Evolutionary conservation across 1,140 invertebrate genomes (phyloP).

Genomic region (Grapholita molesta): DNA sequence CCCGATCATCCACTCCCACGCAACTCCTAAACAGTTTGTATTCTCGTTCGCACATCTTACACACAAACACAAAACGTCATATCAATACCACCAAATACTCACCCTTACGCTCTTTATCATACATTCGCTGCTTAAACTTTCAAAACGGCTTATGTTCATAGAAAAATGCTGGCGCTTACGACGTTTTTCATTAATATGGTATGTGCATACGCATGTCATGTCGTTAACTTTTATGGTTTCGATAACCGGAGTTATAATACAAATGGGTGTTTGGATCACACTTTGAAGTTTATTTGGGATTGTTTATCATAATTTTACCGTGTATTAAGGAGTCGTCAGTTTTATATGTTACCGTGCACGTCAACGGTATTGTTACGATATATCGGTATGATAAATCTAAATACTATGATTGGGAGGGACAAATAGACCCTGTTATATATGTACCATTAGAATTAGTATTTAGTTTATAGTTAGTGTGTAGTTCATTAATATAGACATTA

Average conservation of each 20-base stretch:
- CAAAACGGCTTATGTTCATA: background rate
- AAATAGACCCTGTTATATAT: no score
- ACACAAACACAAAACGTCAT: background rate
- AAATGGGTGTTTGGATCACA: background rate
- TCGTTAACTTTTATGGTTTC: background rate
- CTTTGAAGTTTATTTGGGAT: background rate
- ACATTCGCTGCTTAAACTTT: background rate
- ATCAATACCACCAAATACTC: background rate
- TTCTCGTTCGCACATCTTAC: background rate
- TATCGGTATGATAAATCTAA: no score
- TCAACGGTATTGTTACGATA: no score
- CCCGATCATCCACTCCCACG: background rate
- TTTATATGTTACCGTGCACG: background rate
- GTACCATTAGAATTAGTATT: no score
- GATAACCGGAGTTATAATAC: background rate
- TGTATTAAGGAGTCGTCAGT: background rate
- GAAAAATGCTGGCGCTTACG: background rate
- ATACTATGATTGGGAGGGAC: no score
- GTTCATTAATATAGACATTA: no score
- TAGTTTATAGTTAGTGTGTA: no score
- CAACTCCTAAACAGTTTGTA: conserved; percentile 6
- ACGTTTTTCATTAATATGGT: background rate
- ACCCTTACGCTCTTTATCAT: background rate
- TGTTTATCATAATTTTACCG: background rate
- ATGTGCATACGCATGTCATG: background rate